phyloP scores from a whole-genome alignment of 2,113 vertebrate species.

The Genyomyrus donnyi region DNA sequence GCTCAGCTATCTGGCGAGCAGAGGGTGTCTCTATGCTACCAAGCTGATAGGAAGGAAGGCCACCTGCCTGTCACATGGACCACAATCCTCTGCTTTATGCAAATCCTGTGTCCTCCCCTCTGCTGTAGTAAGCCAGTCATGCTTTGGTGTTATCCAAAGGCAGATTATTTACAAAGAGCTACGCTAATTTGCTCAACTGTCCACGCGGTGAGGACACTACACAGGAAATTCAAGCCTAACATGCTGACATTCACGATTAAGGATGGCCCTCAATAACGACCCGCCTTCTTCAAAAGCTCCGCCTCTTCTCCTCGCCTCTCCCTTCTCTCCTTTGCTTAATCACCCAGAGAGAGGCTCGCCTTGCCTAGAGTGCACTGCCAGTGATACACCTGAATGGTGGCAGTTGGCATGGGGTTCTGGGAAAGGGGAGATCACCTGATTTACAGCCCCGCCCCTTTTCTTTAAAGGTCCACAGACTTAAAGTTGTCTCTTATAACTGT shows the following conservation, averaged over 20 bases:
- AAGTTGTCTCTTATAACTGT: constrained; percentile 52
- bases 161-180: background rate
- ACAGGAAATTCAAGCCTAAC: background rate
- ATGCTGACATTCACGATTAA: background rate
- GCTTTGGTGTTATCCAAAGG: background rate
- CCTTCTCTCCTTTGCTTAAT: background rate
- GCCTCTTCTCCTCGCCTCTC: constrained; percentile 21
- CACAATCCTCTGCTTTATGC: background rate
- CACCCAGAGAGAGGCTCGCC: constrained; percentile 55
- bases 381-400: constrained; percentile 46
- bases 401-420: constrained; percentile 53
- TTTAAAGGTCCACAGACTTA: constrained; percentile 56
- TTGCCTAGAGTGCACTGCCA: constrained; percentile 51
- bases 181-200: background rate
- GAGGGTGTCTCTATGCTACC: background rate
- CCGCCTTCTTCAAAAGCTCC: constrained; percentile 21
- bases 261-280: background rate
- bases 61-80: background rate
- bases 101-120: background rate
- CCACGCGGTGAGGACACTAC: background rate
- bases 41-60: background rate
- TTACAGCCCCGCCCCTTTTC: constrained; percentile 37
- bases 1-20: background rate
- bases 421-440: constrained; percentile 64
- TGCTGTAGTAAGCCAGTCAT: background rate